phyloP scores from a whole-genome alignment of 92 coral and sea anemone species.

The Zoanthus solanderi region DNA sequence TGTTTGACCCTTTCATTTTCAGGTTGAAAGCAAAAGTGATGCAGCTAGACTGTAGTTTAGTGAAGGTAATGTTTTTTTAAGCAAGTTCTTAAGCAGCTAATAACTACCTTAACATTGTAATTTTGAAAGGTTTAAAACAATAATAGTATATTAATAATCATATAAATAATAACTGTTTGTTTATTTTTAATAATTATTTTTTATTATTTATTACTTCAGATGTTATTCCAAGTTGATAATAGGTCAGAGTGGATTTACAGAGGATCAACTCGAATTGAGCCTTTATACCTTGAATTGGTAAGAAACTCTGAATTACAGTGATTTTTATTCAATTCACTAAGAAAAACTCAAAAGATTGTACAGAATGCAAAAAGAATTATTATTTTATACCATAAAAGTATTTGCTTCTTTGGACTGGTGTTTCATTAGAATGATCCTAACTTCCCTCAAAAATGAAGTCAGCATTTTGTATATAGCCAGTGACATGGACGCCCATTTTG shows the following conservation, averaged over 20 bases:
- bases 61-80: slow-evolving; percentile 65
- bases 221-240: slow-evolving; percentile 96
- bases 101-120: not conserved
- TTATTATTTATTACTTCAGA: slow-evolving; percentile 45
- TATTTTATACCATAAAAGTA: too few relatives aligned
- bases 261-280: slow-evolving; percentile 95
- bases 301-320: not conserved
- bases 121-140: too few relatives aligned
- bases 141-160: not conserved
- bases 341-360: too few relatives aligned
- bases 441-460: too few relatives aligned
- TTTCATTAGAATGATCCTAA: too few relatives aligned
- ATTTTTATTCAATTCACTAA: too few relatives aligned
- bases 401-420: too few relatives aligned
- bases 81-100: not conserved
- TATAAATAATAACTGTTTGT: not conserved
- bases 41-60: slow-evolving; percentile 91
- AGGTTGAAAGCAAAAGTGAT: slow-evolving; percentile 95
- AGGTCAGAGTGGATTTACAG: slow-evolving; percentile 99
- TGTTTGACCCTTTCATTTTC: not conserved
- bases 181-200: not conserved
- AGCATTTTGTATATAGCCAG: too few relatives aligned
- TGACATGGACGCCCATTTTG: too few relatives aligned
- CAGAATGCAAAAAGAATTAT: too few relatives aligned
- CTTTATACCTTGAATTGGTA: slow-evolving; percentile 93